Conservation (phyloP, 2,797 vertebrate species). For the Helicolenus hilgendorfi region DNA sequence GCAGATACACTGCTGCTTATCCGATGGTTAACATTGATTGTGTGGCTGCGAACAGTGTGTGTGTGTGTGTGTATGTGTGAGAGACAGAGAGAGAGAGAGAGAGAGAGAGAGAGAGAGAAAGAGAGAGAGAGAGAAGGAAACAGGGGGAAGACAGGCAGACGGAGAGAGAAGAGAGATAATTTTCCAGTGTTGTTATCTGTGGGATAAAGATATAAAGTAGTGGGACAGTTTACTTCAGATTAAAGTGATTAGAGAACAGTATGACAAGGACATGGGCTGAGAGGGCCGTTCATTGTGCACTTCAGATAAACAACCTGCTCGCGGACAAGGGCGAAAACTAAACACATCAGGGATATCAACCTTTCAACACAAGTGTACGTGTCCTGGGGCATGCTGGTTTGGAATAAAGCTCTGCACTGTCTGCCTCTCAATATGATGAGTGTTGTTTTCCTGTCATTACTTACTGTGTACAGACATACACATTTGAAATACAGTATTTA, state of each 20-base stretch:
- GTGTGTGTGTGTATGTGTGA: conserved; percentile 35
- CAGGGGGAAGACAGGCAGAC: neutral
- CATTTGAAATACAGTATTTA: neutral
- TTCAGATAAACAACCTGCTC: conserved; percentile 88
- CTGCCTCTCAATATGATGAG: conserved; percentile 36
- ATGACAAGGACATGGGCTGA: conserved; percentile 70
- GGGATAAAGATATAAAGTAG: conserved; percentile 80
- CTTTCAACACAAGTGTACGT: conserved; percentile 85
- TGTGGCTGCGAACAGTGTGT: conserved; percentile 4
- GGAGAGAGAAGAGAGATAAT: conserved; percentile 30
- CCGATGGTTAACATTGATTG: conserved; percentile 64
- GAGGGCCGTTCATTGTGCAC: conserved; percentile 74
- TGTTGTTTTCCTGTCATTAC: conserved; percentile 16
- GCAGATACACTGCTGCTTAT: conserved; percentile 61
- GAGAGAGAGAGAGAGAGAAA: conserved; percentile 3
- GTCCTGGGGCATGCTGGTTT: conserved; percentile 81
- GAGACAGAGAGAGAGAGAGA: neutral
- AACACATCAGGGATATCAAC: conserved; percentile 74
- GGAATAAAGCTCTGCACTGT: conserved; percentile 46
- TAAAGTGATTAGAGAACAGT: conserved; percentile 74
- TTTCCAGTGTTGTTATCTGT: conserved; percentile 71
- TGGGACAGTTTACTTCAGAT: conserved; percentile 86
- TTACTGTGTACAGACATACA: neutral
- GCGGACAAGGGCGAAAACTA: conserved; percentile 78
- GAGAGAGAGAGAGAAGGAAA: neutral